These are phyloP conservation scores for Cryptops parisi DNA, from an alignment of 2,888 invertebrate species.

Conservation along the genomic window DNA sequence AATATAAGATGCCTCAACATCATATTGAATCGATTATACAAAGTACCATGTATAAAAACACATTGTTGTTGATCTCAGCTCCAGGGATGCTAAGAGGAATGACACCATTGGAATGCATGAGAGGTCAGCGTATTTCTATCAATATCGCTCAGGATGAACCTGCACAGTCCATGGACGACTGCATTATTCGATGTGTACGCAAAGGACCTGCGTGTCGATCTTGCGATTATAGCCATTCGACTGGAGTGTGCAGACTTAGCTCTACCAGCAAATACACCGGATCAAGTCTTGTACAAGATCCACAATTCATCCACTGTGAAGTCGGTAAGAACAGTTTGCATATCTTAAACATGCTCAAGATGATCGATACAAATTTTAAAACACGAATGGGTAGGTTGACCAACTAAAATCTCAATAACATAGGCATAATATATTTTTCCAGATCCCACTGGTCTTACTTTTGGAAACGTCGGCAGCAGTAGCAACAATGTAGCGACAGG, in stretches of 20 bases:
- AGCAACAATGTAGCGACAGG: constrained; percentile 14
- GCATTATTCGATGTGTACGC: constrained; percentile 72
- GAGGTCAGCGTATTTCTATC: constrained; percentile 14
- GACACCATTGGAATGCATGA: constrained; percentile 14
- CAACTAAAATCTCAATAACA: too few relatives aligned
- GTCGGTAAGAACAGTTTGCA: constrained; percentile 27
- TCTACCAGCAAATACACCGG: constrained; percentile 62
- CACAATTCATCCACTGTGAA: constrained; percentile 85
- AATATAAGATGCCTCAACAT: constrained; percentile 36
- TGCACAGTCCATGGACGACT: constrained; percentile 73
- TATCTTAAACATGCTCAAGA: background rate
- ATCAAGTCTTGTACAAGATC: constrained; percentile 74
- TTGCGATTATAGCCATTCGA: constrained; percentile 73
- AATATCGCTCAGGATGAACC: constrained; percentile 48
- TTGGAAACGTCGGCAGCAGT: constrained; percentile 15
- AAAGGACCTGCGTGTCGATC: constrained; percentile 77
- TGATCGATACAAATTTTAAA: too few relatives aligned
- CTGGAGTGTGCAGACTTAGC: constrained; percentile 66
- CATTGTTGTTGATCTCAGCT: background rate
- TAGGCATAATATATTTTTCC: constrained; percentile 2
- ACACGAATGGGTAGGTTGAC: too few relatives aligned
- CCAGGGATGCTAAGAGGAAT: constrained; percentile 5
- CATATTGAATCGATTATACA: too few relatives aligned
- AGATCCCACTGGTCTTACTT: constrained; percentile 10
- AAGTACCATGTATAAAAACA: too few relatives aligned